A percentile compares a stretch with the other conserved stretches of the same genome.
These are phyloP conservation scores for Odontothrips loti DNA, from an alignment of 2,888 invertebrate genomes.

Conservation along the genomic window DNA sequence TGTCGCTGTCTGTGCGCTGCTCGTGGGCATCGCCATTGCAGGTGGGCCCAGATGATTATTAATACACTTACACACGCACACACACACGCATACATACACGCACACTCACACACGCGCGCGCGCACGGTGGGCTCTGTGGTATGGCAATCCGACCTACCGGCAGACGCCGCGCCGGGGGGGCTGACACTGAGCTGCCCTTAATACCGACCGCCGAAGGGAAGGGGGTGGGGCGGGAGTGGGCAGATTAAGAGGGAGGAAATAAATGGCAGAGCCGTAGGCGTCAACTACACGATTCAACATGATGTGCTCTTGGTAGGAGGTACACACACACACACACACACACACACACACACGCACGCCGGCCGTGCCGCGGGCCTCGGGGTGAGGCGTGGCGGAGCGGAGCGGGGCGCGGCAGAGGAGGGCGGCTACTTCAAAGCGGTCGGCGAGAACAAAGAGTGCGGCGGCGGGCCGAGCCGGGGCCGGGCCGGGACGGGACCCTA, in stretches of 20 bases:
- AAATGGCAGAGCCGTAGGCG: slow-evolving; percentile 15
- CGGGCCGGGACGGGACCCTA: background rate
- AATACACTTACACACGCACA: background rate
- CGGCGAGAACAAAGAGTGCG: slow-evolving; percentile 20
- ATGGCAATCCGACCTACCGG: background rate
- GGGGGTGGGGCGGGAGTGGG: background rate
- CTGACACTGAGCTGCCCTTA: too few relatives aligned
- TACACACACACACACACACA: background rate
- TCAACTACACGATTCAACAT: slow-evolving; percentile 25
- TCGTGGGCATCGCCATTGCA: too few relatives aligned
- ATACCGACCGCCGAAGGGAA: background rate
- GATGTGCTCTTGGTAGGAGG: background rate
- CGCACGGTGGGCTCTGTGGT: background rate
- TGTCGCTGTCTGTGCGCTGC: background rate
- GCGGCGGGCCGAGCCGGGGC: background rate
- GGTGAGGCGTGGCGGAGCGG: background rate
- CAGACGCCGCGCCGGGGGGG: background rate
- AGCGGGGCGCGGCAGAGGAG: background rate
- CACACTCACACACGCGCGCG: too few relatives aligned
- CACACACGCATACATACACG: too few relatives aligned
- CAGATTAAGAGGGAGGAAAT: background rate
- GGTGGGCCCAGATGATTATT: background rate
- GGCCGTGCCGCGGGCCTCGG: slow-evolving; percentile 6
- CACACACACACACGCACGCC: too few relatives aligned
- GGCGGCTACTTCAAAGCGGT: slow-evolving; percentile 21